Percentiles rank a stretch among this genome's conserved stretches.
phyloP scores from a whole-genome alignment of 2,113 vertebrate species.

The Aythya baeri region DNA sequence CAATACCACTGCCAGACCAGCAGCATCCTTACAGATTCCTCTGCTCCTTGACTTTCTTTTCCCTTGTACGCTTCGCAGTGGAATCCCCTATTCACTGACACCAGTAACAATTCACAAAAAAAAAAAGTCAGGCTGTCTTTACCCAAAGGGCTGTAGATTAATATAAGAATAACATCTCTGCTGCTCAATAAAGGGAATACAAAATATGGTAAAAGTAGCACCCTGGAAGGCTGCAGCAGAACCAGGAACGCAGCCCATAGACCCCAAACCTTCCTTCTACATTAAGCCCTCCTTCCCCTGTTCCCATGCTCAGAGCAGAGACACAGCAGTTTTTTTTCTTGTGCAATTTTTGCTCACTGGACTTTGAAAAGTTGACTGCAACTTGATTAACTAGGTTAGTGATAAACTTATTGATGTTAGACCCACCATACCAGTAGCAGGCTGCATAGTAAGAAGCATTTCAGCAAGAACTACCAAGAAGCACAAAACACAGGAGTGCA shows the following conservation, averaged over 20 bases:
- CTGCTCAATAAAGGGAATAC: neutral
- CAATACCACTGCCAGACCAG: neutral
- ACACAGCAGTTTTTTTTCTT: neutral
- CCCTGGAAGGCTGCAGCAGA: neutral
- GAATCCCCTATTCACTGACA: neutral
- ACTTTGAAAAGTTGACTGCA: constrained; percentile 33
- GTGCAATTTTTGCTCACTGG: neutral
- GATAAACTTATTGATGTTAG: neutral
- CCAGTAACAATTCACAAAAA: neutral
- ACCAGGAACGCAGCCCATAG: neutral
- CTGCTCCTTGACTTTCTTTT: neutral
- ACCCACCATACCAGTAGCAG: rapidly evolving
- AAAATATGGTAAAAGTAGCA: neutral
- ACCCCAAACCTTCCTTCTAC: neutral
- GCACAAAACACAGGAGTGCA: neutral
- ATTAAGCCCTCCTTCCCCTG: neutral
- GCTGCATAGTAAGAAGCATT: neutral
- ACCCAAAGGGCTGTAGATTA: neutral
- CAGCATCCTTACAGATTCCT: neutral
- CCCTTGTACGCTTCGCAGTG: neutral
- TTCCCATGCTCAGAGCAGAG: neutral
- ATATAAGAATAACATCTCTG: neutral
- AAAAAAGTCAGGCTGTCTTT: neutral
- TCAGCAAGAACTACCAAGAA: neutral
- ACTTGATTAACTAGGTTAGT: neutral